Conservation (phyloP, 2,113 vertebrate genomes). For the Tragulus kanchil region DNA sequence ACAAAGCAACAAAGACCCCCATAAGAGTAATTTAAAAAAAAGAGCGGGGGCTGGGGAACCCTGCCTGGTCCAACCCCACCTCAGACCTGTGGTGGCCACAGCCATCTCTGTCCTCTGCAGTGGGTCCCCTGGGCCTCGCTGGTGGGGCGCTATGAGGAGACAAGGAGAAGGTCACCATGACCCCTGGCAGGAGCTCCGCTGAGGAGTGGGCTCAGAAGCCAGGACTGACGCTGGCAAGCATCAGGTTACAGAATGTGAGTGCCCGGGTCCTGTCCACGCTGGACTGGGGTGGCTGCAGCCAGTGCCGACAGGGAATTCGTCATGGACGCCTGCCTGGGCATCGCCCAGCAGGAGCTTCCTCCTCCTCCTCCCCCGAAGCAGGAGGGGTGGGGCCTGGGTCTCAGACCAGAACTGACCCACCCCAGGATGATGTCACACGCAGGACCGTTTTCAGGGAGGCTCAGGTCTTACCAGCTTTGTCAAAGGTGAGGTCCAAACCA, state of each 20-base stretch:
- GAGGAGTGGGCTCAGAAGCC: not conserved
- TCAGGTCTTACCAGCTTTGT: not conserved
- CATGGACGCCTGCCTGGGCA: not conserved
- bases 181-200: not conserved
- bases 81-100: not conserved
- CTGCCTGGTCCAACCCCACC: not conserved
- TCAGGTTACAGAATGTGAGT: not conserved
- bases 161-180: not conserved
- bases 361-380: not conserved
- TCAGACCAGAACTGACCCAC: not conserved
- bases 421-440: not conserved
- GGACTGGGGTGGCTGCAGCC: conserved; percentile 24
- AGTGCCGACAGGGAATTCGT: not conserved
- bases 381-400: not conserved
- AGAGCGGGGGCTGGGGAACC: not conserved
- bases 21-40: not conserved
- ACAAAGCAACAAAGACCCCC: not conserved
- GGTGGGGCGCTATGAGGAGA: not conserved
- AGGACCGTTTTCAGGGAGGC: not conserved
- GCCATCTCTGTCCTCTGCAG: not conserved
- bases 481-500: not conserved
- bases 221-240: not conserved
- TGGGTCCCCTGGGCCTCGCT: not conserved
- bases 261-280: not conserved
- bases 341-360: not conserved